These are phyloP conservation scores for Bicyclus anynana DNA, from an alignment of 1,140 invertebrate species.

Conservation along the genomic window DNA sequence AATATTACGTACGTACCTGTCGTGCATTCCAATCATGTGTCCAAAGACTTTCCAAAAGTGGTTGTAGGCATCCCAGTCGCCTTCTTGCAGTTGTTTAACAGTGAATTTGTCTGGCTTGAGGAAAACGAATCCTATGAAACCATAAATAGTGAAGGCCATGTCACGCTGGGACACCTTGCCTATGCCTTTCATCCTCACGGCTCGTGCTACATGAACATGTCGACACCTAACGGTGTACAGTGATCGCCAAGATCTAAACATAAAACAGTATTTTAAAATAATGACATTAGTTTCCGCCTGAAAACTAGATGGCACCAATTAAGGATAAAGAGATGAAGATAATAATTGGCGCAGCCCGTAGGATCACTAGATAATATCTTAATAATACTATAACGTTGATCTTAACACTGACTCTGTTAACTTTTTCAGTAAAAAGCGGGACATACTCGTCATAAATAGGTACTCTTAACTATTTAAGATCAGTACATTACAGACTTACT, in stretches of 20 bases:
- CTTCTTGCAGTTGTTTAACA: constrained; percentile 57
- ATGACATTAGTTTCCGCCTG: not conserved
- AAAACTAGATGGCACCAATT: too few species aligned
- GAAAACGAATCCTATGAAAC: constrained; percentile 88
- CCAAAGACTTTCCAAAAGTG: constrained; percentile 92
- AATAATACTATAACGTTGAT: too few species aligned
- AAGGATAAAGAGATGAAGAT: too few species aligned
- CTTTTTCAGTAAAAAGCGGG: too few species aligned
- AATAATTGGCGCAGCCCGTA: too few species aligned
- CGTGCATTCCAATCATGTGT: constrained; percentile 88
- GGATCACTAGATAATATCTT: too few species aligned
- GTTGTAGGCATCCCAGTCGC: constrained; percentile 82
- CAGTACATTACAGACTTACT: too few species aligned
- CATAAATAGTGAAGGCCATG: constrained; percentile 90
- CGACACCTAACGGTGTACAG: constrained; percentile 81
- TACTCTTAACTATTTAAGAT: too few species aligned
- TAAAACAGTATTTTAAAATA: not conserved
- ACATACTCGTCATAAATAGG: too few species aligned
- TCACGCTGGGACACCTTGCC: constrained; percentile 85
- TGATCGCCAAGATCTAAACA: constrained; percentile 80
- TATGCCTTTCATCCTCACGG: constrained; percentile 52
- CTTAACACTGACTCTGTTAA: too few species aligned
- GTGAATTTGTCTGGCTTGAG: constrained; percentile 82
- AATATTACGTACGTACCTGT: constrained; percentile 77
- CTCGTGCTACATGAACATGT: constrained; percentile 80